phyloP scores from a whole-genome alignment of 37 sponge, comb jelly and placozoan genomes.

The Aplysina aerophoba region DNA sequence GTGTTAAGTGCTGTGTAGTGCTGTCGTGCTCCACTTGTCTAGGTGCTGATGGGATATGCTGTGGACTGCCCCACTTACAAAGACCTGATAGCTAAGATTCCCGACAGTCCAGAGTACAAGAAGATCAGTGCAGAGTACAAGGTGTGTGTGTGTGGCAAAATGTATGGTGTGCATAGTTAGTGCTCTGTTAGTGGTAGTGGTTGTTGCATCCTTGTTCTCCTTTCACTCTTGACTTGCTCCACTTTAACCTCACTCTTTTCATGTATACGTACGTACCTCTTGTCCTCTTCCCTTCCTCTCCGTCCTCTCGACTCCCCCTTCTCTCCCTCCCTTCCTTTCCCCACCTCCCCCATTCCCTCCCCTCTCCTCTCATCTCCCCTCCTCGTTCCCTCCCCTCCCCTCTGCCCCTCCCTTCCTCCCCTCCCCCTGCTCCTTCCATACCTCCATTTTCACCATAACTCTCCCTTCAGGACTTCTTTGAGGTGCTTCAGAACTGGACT shows the following conservation, averaged over 20 bases:
- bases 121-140: slow-evolving; percentile 34
- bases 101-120: slow-evolving; percentile 33
- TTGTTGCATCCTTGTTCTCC: too few relatives aligned
- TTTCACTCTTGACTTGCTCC: background rate
- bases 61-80: slow-evolving; percentile 47
- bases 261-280: background rate
- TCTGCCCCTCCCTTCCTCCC: background rate
- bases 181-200: too few relatives aligned
- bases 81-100: slow-evolving; percentile 25
- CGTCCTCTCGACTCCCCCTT: too few relatives aligned
- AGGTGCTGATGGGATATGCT: slow-evolving; percentile 43
- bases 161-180: too few relatives aligned
- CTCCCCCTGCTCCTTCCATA: background rate
- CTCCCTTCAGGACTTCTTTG: slow-evolving; percentile 62
- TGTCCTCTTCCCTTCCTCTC: background rate
- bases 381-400: background rate
- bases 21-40: background rate
- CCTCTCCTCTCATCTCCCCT: background rate
- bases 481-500: slow-evolving; percentile 22
- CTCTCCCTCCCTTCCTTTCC: background rate
- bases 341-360: background rate
- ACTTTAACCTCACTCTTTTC: background rate
- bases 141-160: slow-evolving; percentile 28
- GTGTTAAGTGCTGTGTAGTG: background rate
- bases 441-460: background rate